Percentiles rank a stretch among this genome's conserved stretches.
Conservation (phyloP, 2,888 invertebrate genomes). For the Subacronicta megacephala region DNA sequence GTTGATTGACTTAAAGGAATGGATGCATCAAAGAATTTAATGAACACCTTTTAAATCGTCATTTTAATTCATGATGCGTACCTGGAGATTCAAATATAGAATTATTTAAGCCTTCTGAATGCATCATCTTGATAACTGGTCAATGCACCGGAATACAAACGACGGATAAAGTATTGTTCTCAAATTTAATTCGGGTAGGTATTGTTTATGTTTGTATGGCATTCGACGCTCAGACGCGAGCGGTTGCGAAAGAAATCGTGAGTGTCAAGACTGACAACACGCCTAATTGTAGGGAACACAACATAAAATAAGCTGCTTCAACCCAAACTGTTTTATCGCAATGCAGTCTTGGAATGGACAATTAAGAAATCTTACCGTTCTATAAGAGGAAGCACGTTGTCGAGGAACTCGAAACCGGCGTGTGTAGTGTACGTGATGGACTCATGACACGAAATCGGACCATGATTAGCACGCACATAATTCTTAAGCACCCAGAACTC, state of each 20-base stretch:
- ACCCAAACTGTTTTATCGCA: conserved; percentile 6
- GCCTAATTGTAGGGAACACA: conserved; percentile 59
- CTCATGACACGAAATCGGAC: conserved; percentile 93
- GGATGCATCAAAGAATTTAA: background rate
- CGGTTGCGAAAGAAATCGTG: conserved; percentile 70
- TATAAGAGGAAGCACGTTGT: conserved; percentile 95
- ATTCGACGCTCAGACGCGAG: conserved; percentile 37
- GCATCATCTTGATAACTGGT: conserved; percentile 17
- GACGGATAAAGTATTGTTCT: conserved; percentile 37
- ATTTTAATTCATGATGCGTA: conserved; percentile 7
- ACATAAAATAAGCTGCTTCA: conserved; percentile 35
- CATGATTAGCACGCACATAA: conserved; percentile 93
- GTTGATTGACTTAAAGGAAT: conserved; percentile 9
- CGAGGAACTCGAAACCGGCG: conserved; percentile 97
- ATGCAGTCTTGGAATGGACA: conserved; percentile 18
- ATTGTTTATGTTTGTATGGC: conserved; percentile 53
- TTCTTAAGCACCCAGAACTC: conserved; percentile 97
- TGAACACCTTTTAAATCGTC: background rate
- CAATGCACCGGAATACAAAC: conserved; percentile 41
- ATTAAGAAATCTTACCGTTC: conserved; percentile 88
- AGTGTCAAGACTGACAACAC: conserved; percentile 62
- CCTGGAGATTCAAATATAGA: conserved; percentile 1
- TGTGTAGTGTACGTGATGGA: conserved; percentile 97
- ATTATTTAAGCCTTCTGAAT: conserved; percentile 12
- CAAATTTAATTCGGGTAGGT: conserved; percentile 48